These are phyloP conservation scores for Carlito syrichta DNA, from an alignment of 2,113 vertebrate genomes.

Conservation along the genomic window DNA sequence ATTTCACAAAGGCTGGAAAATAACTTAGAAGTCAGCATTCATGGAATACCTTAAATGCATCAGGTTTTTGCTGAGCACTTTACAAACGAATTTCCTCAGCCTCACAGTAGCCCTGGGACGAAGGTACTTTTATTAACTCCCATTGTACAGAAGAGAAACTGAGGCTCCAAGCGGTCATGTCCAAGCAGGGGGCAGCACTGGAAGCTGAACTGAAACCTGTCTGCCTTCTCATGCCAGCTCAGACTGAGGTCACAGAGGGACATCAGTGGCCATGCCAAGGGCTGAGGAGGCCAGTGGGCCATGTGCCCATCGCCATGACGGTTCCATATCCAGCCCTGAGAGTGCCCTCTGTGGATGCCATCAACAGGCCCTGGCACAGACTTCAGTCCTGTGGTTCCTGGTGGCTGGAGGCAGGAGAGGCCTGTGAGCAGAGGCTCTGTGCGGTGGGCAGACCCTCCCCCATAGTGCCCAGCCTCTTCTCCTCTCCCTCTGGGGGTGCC, in stretches of 20 bases:
- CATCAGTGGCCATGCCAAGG: background rate
- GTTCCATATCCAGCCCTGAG: too few relatives aligned
- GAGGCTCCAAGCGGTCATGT: too few relatives aligned
- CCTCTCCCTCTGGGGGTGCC: too few relatives aligned
- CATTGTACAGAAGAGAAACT: too few relatives aligned
- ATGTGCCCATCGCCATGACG: background rate
- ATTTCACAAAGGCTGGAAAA: too few relatives aligned
- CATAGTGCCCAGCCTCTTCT: too few relatives aligned
- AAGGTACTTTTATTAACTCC: too few relatives aligned
- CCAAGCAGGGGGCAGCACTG: background rate
- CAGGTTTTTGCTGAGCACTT: too few relatives aligned
- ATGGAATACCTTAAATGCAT: too few relatives aligned
- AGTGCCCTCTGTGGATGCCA: rapidly evolving
- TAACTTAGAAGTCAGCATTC: too few relatives aligned
- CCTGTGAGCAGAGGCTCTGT: background rate
- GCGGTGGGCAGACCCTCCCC: background rate
- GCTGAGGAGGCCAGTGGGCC: background rate
- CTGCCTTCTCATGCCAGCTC: background rate
- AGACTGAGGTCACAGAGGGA: background rate
- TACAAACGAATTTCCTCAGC: too few relatives aligned
- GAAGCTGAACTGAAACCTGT: background rate
- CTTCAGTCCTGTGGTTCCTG: background rate
- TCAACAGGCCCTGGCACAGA: background rate
- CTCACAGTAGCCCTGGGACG: too few relatives aligned
- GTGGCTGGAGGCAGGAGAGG: rapidly evolving